Evolutionary conservation across 2,888 invertebrate species (phyloP).

Genomic region (Mystacides longicornis): DNA sequence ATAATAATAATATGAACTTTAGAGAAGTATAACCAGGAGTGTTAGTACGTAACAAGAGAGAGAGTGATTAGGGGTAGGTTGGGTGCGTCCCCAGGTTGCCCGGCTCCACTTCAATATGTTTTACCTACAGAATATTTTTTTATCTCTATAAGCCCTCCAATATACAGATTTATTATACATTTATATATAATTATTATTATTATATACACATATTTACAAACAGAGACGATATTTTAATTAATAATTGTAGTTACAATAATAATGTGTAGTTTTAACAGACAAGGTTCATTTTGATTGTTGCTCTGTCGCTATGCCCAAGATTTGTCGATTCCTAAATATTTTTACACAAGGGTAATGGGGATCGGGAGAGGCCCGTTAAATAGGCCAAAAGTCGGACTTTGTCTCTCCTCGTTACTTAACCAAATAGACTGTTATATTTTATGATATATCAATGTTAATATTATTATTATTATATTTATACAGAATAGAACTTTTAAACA

Average conservation of each 20-base stretch:
- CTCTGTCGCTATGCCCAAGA: too few relatives aligned
- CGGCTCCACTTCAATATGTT: slow-evolving; percentile 24
- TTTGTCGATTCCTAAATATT: too few relatives aligned
- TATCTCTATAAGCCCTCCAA: slow-evolving; percentile 26
- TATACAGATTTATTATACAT: slow-evolving; percentile 26
- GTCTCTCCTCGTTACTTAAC: too few relatives aligned
- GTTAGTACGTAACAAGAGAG: slow-evolving; percentile 23
- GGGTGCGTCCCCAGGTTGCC: slow-evolving; percentile 11
- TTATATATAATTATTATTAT: slow-evolving; percentile 25
- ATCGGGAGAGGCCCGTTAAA: too few relatives aligned
- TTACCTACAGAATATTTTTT: slow-evolving; percentile 27
- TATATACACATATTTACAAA: slow-evolving; percentile 1
- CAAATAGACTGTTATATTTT: too few relatives aligned
- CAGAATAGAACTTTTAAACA: background rate
- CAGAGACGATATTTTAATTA: background rate
- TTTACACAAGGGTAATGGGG: too few relatives aligned
- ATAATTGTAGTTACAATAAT: background rate
- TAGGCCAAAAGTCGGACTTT: too few relatives aligned
- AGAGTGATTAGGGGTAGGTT: background rate
- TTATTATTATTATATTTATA: background rate
- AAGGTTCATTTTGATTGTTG: too few relatives aligned
- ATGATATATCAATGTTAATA: background rate
- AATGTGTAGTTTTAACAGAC: too few relatives aligned
- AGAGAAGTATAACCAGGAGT: slow-evolving; percentile 20
- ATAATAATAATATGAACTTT: slow-evolving; percentile 24